Evolutionary conservation across 1,140 invertebrate genomes (phyloP), one percentile per base, ranked within the genome.

Genomic region (Stegodyphus dumicola): DNA sequence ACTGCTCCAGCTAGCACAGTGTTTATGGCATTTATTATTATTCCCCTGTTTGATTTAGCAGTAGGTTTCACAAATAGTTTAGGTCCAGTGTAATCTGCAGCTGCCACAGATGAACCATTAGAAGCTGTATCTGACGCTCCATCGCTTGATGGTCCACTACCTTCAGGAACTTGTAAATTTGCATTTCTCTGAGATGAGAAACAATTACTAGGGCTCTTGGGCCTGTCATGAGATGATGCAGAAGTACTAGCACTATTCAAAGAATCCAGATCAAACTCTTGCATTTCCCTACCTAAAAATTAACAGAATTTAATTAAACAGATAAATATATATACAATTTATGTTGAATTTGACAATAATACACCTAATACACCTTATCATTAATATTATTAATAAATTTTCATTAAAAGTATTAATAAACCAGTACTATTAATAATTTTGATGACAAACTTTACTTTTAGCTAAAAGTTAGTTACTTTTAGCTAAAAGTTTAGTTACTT

Each of bases 1-100:
- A 99, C 98, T 54, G 94, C 95, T 78, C 98, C 98, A 64, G 98
- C 98, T 90, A 99, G 97, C 77, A 99, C 97, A 91, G 99, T 98
- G 90, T 98, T 97, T 51, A 99, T 97, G 65, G 98, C 98, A 91
- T 99, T 99, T 87, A 98, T 90, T 91, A 99, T 98, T 87, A 99
- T 98, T 88, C 95, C 94, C 86, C 98, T 94, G 92, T 99, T 99
- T 5, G 97, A 98, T 91, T 98, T 98, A 48, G 96, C 96, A 70
- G 95, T 93, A 88, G 98, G 97, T 92, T 99, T 98, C 89, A 98
- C 98, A 91, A 98, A 99, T 86, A 99, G 92, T 91, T 98, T 94
- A 10, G 97, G 96, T 90, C 97, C 97, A 67, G 88, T 89, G 74
- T 89, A 89, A 69, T 89, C 88, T 11, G 77, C 77, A 56, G 87